These are phyloP conservation scores for Chlorodrepanis virens DNA, from an alignment of 2,113 vertebrate species.

Conservation along the genomic window DNA sequence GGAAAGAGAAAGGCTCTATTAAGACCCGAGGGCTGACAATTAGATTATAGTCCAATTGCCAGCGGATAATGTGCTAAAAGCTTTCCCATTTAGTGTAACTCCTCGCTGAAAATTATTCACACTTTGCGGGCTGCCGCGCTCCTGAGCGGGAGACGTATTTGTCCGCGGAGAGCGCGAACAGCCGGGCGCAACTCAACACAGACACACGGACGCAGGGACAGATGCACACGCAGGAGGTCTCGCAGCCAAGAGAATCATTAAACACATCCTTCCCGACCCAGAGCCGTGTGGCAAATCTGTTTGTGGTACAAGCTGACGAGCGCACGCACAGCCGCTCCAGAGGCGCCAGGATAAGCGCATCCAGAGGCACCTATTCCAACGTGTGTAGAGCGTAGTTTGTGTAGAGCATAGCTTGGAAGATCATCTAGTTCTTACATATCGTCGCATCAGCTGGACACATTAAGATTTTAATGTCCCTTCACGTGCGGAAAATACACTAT, in stretches of 20 bases:
- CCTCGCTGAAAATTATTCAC: conserved; percentile 89
- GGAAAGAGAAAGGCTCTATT: conserved; percentile 79
- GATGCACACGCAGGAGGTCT: background rate
- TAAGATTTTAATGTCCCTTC: background rate
- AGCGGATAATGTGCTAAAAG: conserved; percentile 96
- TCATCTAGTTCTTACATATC: background rate
- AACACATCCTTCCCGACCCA: background rate
- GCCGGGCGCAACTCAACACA: background rate
- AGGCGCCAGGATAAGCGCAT: fast-evolving
- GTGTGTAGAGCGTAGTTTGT: fast-evolving
- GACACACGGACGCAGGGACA: background rate
- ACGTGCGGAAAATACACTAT: background rate
- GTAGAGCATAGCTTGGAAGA: background rate
- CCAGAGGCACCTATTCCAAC: background rate
- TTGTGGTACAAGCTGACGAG: background rate
- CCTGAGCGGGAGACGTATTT: background rate
- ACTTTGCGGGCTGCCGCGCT: conserved; percentile 76
- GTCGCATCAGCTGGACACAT: background rate
- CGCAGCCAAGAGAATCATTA: background rate
- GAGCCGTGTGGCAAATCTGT: background rate
- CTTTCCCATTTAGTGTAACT: conserved; percentile 86
- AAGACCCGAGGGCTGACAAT: conserved; percentile 82
- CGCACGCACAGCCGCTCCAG: fast-evolving
- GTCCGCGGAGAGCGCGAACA: background rate
- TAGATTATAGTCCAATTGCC: conserved; percentile 88